Conservation (phyloP, 2,888 invertebrate species). For the Mythimna ferrago region DNA sequence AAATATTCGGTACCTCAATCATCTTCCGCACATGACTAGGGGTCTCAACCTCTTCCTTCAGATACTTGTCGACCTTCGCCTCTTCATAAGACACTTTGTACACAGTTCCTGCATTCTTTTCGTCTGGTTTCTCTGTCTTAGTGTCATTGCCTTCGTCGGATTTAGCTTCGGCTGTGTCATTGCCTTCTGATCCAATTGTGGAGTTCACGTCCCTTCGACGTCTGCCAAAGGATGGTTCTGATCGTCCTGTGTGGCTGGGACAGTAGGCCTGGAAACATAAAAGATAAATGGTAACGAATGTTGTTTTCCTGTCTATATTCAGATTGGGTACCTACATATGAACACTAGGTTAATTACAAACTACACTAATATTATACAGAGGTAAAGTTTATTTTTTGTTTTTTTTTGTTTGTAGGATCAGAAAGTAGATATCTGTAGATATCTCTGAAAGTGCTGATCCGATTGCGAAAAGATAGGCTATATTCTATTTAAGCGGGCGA, state of each 20-base stretch:
- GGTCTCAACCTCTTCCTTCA: conserved; percentile 89
- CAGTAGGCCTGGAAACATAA: conserved; percentile 93
- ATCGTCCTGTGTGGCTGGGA: conserved; percentile 94
- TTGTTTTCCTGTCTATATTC: not conserved
- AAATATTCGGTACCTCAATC: conserved; percentile 93
- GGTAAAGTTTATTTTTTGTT: no score
- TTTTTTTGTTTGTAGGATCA: no score
- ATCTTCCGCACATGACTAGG: conserved; percentile 96
- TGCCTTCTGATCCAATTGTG: conserved; percentile 75
- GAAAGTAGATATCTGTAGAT: no score
- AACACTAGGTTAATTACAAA: not conserved
- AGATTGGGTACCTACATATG: not conserved
- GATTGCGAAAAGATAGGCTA: no score
- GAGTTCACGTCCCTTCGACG: conserved; percentile 91
- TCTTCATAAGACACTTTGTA: conserved; percentile 85
- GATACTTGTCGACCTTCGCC: conserved; percentile 83
- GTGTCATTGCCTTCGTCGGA: conserved; percentile 68
- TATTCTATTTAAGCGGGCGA: no score
- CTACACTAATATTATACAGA: no score
- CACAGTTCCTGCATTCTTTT: conserved; percentile 74
- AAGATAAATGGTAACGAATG: not conserved
- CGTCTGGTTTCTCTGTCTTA: conserved; percentile 70
- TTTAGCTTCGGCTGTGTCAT: conserved; percentile 79
- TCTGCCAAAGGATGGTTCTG: conserved; percentile 96
- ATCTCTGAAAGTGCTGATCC: no score